phyloP scores from a whole-genome alignment of 1,140 invertebrate genomes.

The Caenorhabditis elegans region DNA sequence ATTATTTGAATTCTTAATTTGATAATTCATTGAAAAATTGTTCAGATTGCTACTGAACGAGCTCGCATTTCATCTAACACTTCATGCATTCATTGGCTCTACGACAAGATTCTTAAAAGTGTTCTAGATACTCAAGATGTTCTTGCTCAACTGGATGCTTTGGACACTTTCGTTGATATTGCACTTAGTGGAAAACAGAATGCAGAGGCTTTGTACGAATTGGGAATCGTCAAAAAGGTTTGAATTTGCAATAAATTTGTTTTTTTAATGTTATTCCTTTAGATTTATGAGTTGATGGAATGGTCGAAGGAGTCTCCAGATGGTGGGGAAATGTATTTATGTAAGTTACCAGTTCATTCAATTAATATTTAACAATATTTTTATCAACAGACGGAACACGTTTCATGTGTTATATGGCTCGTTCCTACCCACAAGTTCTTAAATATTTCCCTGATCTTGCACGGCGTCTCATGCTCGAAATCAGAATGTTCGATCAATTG shows the following conservation, averaged over 20 bases:
- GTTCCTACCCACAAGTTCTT: neutral
- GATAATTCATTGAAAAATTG: neutral
- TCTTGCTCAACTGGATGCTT: conserved; percentile 1
- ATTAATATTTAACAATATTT: neutral
- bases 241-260: no score
- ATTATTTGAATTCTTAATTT: neutral
- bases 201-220: neutral
- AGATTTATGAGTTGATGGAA: neutral
- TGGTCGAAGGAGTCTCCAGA: neutral
- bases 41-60: neutral
- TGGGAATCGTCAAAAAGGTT: neutral
- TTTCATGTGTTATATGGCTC: neutral
- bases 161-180: neutral
- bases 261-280: neutral
- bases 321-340: neutral
- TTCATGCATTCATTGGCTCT: neutral
- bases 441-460: neutral
- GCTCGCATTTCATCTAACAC: neutral
- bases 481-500: neutral
- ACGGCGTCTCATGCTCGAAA: neutral
- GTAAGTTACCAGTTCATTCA: neutral
- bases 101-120: neutral
- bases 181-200: neutral
- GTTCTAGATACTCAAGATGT: neutral
- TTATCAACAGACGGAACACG: neutral